These are phyloP conservation scores for Cyclophora punctaria DNA, from an alignment of 2,888 invertebrate species.

Conservation along the genomic window DNA sequence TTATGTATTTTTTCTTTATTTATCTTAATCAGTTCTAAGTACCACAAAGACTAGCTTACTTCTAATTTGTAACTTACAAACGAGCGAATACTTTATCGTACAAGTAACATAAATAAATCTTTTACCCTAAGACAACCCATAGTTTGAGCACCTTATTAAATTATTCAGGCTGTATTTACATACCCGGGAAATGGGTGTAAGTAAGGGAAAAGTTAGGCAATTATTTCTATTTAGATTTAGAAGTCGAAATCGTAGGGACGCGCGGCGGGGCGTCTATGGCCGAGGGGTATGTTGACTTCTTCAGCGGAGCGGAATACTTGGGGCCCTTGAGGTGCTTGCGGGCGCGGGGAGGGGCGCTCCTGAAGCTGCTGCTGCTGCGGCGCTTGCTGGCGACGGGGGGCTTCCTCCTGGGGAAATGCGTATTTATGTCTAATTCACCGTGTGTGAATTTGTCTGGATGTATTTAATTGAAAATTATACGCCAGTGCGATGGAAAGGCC, in stretches of 20 bases:
- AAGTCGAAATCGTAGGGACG: conserved; percentile 66
- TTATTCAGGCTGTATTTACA: conserved; percentile 12
- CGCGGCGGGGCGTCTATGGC: conserved; percentile 81
- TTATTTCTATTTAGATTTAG: conserved; percentile 25
- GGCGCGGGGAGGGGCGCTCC: conserved; percentile 35
- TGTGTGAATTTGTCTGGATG: no score
- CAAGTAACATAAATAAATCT: conserved; percentile 56
- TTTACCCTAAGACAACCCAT: conserved; percentile 18
- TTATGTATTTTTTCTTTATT: conserved; percentile 32
- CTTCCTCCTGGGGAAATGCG: conserved; percentile 36
- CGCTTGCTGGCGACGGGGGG: conserved; percentile 37
- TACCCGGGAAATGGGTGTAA: conserved; percentile 1
- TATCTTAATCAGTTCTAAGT: conserved; percentile 35
- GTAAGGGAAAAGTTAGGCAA: neutral
- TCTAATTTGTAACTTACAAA: conserved; percentile 70
- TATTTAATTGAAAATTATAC: no score
- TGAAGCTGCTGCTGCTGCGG: conserved; percentile 28
- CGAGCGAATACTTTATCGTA: conserved; percentile 47
- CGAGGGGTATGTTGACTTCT: conserved; percentile 89
- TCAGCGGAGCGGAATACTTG: conserved; percentile 90
- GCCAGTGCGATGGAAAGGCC: no score
- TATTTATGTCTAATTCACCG: no score
- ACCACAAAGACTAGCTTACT: conserved; percentile 69
- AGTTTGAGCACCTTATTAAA: conserved; percentile 14
- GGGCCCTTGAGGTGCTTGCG: conserved; percentile 49